Evolutionary conservation across 2,113 vertebrate genomes (phyloP), one percentile per base, ranked within the genome.

Genomic region (Oncorhynchus mykiss): DNA sequence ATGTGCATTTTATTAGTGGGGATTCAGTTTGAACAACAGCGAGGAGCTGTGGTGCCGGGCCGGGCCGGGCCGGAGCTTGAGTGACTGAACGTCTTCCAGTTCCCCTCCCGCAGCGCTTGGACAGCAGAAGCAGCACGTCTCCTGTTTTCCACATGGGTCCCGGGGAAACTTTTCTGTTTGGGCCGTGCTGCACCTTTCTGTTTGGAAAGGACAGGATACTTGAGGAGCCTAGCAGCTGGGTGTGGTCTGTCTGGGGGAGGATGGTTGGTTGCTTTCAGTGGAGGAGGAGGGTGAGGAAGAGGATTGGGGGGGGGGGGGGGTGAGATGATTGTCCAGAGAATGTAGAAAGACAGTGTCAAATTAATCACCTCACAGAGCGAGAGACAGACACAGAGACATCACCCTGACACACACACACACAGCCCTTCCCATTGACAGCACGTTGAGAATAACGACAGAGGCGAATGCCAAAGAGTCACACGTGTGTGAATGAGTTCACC

Each of bases 71-170:
- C 13, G 12, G 48, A 14, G 13, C 2, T 14, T 49, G 3, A 49
- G 48, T 49, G 48, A 14, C 13, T 12, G 48, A 12, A 12, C 48
- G 14, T 51, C 49, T 16, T 51, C 12, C 49, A 14, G 49, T 12
- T 51, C 1, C 3, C 49, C 49, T 51, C 49, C 12, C 4, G 27
- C 27, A 29, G 65, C 13, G 65, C 54, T 74, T 73, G 71, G 64
- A 73, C 72, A 84, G 77, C 73, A 82, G 76, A 89, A 82, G 76
- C 72, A 34, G 31, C 31, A 6, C 5, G 80, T 76, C 79, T 85
- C 80, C 78, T 87, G 88, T 88, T 87, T 78, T 83, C 80, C 76
- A 84, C 75, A 81, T 87, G 85, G 79, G 85, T 85, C 79, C 79
- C 72, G 29, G 22, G 76, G 78, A 84, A 48, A 81, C 20, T 3